Conservation (phyloP, 2,888 invertebrate species). For the Meiosimyza decipiens region DNA sequence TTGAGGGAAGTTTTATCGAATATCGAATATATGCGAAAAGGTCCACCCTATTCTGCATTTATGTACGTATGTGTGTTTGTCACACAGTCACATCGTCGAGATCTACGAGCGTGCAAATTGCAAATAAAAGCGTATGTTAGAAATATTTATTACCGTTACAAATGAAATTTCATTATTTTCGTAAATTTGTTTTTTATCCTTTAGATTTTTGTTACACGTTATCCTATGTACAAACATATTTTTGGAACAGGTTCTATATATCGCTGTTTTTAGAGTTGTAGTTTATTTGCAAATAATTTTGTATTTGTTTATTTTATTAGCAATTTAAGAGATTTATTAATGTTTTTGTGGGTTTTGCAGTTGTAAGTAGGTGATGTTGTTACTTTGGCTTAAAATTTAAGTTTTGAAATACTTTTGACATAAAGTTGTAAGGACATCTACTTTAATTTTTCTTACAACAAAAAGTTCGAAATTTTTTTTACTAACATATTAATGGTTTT, state of each 20-base stretch:
- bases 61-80: constrained; percentile 9
- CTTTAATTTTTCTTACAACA: too few species aligned
- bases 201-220: background rate
- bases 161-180: constrained; percentile 49
- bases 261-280: background rate
- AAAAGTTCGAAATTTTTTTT: too few species aligned
- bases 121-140: constrained; percentile 49
- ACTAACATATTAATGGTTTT: too few species aligned
- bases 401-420: too few species aligned
- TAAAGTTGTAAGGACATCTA: too few species aligned
- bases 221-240: background rate
- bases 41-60: too few species aligned
- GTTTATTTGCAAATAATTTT: background rate
- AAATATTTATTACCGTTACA: constrained; percentile 64
- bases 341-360: background rate
- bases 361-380: too few species aligned
- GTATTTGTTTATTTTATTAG: constrained; percentile 24
- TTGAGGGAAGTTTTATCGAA: too few species aligned
- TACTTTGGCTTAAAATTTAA: too few species aligned
- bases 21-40: too few species aligned
- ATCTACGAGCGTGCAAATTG: constrained; percentile 35
- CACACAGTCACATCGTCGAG: constrained; percentile 14
- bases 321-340: constrained; percentile 21
- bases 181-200: constrained; percentile 21
- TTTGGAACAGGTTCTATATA: background rate